These are phyloP conservation scores for Mamestra configurata DNA, from an alignment of 1,140 invertebrate species.

Conservation along the genomic window DNA sequence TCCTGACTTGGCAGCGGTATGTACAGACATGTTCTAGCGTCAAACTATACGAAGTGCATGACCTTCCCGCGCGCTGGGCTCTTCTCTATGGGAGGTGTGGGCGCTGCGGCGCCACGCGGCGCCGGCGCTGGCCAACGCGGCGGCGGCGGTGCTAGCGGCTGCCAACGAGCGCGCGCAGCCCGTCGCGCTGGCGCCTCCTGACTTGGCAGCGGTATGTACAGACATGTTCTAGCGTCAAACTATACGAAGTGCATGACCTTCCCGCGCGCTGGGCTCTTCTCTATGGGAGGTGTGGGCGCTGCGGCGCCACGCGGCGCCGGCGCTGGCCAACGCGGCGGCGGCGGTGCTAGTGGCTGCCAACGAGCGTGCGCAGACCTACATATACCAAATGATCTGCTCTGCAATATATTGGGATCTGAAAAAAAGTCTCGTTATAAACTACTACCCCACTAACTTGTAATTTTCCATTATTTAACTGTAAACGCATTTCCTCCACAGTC, in stretches of 20 bases:
- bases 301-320: constrained; percentile 79
- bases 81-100: constrained; percentile 97
- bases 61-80: constrained; percentile 93
- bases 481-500: constrained; percentile 74
- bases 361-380: constrained; percentile 54
- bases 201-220: background rate
- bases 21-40: too few relatives aligned
- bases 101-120: constrained; percentile 88
- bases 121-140: constrained; percentile 69
- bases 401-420: too few relatives aligned
- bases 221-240: too few relatives aligned
- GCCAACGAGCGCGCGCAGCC: constrained; percentile 58
- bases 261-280: constrained; percentile 94
- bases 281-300: constrained; percentile 97
- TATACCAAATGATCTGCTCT: too few relatives aligned
- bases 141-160: constrained; percentile 64
- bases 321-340: constrained; percentile 65
- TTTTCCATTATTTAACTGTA: too few relatives aligned
- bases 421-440: too few relatives aligned
- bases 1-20: background rate
- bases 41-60: constrained; percentile 96
- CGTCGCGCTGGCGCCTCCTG: background rate
- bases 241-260: constrained; percentile 96
- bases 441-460: too few relatives aligned
- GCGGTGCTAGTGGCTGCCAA: constrained; percentile 62